A percentile compares a stretch with the other conserved stretches of the same genome.
Evolutionary conservation across 2,113 vertebrate species (phyloP).

Genomic region (Oriolus oriolus): DNA sequence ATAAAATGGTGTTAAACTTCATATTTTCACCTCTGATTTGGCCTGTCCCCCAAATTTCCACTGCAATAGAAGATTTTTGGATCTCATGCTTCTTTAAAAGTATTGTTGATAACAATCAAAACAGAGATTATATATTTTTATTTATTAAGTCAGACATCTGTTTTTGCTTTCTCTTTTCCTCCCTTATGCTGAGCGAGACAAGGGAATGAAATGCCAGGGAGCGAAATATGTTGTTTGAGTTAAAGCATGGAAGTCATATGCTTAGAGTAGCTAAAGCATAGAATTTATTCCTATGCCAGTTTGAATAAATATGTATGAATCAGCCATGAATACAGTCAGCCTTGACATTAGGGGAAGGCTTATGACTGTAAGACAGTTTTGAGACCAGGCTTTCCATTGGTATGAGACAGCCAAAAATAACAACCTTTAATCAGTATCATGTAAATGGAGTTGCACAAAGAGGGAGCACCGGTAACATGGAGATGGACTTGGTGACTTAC

Average conservation of each 20-base stretch:
- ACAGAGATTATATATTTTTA: neutral
- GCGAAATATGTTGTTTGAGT: neutral
- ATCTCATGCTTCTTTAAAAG: neutral
- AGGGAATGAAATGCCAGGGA: neutral
- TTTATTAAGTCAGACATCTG: neutral
- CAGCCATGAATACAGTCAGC: neutral
- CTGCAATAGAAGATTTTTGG: neutral
- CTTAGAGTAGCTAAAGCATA: neutral
- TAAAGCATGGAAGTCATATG: neutral
- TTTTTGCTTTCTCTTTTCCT: neutral
- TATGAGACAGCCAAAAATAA: neutral
- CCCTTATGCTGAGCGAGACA: neutral
- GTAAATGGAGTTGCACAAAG: neutral
- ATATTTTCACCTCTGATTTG: neutral
- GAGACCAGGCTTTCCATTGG: neutral
- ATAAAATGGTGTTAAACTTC: neutral
- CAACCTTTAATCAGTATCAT: neutral
- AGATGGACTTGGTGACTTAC: neutral
- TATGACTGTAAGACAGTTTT: neutral
- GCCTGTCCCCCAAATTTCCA: neutral
- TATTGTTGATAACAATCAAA: neutral
- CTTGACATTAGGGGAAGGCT: neutral
- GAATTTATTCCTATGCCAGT: neutral
- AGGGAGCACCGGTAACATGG: neutral
- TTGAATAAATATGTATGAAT: neutral